Base-by-base conservation (phyloP, 2,113 vertebrate genomes). In the Arothron firmamentum region DNA sequence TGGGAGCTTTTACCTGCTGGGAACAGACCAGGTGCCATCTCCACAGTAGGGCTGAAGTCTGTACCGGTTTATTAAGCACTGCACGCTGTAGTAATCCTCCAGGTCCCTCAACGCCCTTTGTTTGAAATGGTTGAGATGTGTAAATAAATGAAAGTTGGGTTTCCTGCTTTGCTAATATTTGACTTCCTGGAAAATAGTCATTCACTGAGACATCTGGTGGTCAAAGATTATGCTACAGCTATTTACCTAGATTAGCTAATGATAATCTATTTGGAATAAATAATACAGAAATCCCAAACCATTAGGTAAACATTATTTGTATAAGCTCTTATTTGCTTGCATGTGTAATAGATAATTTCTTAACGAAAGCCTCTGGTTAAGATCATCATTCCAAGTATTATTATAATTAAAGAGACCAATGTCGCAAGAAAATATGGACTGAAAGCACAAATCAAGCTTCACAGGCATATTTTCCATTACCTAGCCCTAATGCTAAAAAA, bases 21-120 rank as follows among this genome's bases (percentile, higher is more conserved):
- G 75, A 59, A 20, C 77, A 73, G 64, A 84, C 79, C 84, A 86
- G 82, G 84, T 85, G 77, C 56, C 76, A 76, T 74, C 79, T 71
- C 84, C 75, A 78, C 84, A 76, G 78, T 70, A 72, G 64, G 59
- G 78, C 74, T 34, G 55, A 75, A 78, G 62, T 62, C 52, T 71
- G 68, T 20, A 57, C 50, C 66, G 68, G 48, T 77, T 73, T 74
- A 82, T 77, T 62, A 75, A 65, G 72, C 57, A 65, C 66, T 51
- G 31, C 59, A 52, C 34, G 12, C 34, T 38, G 8, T 53, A 67
- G 57, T 70, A 74, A 79, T 77, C 67, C n/a, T 62, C 21, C 12
- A 1, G 12, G 59, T 34, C 15, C 3, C 13, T 21, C 19, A 2
- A 57, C 58, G 38, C 53, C 16, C 17, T 54, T 52, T 7, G 15